Evolutionary conservation across 30 jellyfish, hydroid and myxozoan species (phyloP).

Genomic region (Chironex yamaguchii): DNA sequence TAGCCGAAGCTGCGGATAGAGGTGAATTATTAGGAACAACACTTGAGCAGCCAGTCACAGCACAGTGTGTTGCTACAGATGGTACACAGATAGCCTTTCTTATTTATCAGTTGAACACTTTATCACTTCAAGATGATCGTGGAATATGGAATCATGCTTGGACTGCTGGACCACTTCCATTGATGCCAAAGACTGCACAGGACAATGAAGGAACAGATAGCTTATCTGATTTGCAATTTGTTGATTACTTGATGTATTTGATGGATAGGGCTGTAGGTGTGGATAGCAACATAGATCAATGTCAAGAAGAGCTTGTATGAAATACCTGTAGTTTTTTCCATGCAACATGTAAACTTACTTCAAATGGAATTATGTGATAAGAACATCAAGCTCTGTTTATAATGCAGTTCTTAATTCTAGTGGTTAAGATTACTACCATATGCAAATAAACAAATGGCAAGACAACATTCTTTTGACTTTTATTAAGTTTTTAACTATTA

Average conservation of each 20-base stretch:
- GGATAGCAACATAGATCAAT: too few species aligned
- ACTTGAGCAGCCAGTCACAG: constrained; percentile 40
- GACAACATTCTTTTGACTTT: too few species aligned
- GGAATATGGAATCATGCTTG: constrained; percentile 78
- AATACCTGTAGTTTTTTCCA: too few species aligned
- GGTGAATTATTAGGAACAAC: constrained; percentile 71
- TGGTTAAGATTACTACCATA: too few species aligned
- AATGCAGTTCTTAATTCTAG: too few species aligned
- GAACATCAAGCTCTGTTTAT: too few species aligned
- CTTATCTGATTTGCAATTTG: not conserved
- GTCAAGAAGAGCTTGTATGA: too few species aligned
- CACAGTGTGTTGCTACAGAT: constrained; percentile 66
- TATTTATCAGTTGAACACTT: constrained; percentile 62
- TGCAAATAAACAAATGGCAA: too few species aligned
- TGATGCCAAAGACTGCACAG: not conserved
- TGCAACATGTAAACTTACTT: too few species aligned
- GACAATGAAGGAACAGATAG: not conserved
- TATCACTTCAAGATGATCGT: constrained; percentile 47
- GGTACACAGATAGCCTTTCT: constrained; percentile 36
- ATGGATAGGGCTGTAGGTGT: too few species aligned
- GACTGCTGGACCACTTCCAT: constrained; percentile 4
- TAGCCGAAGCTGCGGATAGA: constrained; percentile 45
- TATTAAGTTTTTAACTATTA: too few species aligned
- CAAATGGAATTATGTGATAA: too few species aligned
- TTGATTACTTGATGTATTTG: not conserved